These are phyloP conservation scores for Zeugodacus cucurbitae DNA, from an alignment of 1,140 invertebrate species.

Conservation along the genomic window DNA sequence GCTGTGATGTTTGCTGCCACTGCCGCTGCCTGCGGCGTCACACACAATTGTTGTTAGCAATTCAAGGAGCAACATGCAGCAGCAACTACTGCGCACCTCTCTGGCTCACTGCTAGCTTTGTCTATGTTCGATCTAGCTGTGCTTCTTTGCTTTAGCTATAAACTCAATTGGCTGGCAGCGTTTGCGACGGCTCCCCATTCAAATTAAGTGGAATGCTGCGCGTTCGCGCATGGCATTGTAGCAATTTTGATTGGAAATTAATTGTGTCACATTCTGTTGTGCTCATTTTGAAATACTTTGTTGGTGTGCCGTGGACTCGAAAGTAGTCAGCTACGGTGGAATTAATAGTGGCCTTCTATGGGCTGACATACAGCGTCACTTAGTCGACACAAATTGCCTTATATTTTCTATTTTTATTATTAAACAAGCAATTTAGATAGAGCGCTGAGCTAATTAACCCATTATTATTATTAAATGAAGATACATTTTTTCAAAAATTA, in stretches of 20 bases:
- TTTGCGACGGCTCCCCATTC: not conserved
- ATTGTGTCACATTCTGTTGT: constrained; percentile 28
- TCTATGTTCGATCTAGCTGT: not conserved
- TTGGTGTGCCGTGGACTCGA: not conserved
- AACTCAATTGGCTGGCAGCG: not conserved
- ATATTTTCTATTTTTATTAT: not conserved
- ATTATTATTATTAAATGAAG: too few species aligned
- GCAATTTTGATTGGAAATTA: constrained; percentile 37
- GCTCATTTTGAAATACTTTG: not conserved
- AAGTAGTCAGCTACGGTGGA: not conserved
- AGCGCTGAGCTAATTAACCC: too few species aligned
- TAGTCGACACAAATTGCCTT: not conserved
- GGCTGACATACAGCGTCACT: not conserved
- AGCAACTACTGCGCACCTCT: not conserved
- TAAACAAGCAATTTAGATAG: too few species aligned
- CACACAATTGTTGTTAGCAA: not conserved
- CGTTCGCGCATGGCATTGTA: constrained; percentile 1
- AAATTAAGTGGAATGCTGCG: not conserved
- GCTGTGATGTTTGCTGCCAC: not conserved
- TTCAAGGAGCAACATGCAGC: not conserved
- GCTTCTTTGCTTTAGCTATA: not conserved
- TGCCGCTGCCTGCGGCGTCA: not conserved
- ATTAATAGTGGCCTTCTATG: not conserved
- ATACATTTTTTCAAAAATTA: too few species aligned
- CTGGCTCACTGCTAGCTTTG: not conserved